Evolutionary conservation across 2,888 invertebrate genomes (phyloP), one percentile per base, ranked within the genome.

Genomic region (Tricholauxania praeusta): DNA sequence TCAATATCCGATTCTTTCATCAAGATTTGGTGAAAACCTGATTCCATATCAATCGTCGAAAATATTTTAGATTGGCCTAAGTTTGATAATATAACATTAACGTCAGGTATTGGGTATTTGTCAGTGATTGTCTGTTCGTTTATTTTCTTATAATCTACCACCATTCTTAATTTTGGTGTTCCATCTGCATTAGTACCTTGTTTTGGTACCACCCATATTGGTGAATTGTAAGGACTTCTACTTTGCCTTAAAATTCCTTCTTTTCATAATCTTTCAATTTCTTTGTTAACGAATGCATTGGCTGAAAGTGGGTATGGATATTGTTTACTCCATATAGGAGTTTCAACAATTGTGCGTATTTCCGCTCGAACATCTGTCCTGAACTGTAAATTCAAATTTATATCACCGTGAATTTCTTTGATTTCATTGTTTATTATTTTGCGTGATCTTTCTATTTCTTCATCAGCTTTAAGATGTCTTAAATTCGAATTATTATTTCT

Each of bases 11-110:
- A 49, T 49, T 51, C 32, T 47, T 76, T 74, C 67, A 75, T 73
- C 6, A 69, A 22, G 53, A 78, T 76, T 51, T 76, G 72, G 39
- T 78, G 75, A 53, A 78, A 75, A 1, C 75, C 76, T 14, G 71
- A 76, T 65, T 74, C 76, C 2, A 77, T 32, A 47, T 76, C 73
- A 15, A 76, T 74, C 1, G 75, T 77, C n/a, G 73, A 72, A 52
- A 75, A 73, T 15, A 55, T 63, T 57, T 66, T 72, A 19, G 73
- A 51, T 22, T 52, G 60, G 52, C 74, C 68, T 28, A 77, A 59
- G 55, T 75, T 74, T 0, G 71, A 75, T 8, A 75, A 55, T 28
- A 75, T 75, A 59, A 72, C 73, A 28, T 71, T 71, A 53, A 52
- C 66, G 19, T 75, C 71, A 1, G 72, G 72, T 12, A 74, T 76